These are phyloP conservation scores for Alethe diademata DNA, from an alignment of 2,113 vertebrate species.

Conservation along the genomic window DNA sequence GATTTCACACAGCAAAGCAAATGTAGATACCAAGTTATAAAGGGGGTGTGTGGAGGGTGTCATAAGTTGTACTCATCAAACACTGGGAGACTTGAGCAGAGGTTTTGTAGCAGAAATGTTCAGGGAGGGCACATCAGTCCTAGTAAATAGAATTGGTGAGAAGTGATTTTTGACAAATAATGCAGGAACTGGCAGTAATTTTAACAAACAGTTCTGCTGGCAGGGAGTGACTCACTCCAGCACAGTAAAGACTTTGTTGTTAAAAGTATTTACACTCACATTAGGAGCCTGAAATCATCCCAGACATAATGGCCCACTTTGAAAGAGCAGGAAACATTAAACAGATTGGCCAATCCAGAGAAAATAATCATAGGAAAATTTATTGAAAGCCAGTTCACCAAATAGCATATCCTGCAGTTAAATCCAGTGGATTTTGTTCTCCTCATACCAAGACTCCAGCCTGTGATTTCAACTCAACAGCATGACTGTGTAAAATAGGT, in stretches of 20 bases:
- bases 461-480: not conserved
- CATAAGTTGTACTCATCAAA: not conserved
- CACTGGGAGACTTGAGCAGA: not conserved
- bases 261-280: not conserved
- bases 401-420: not conserved
- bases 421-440: not conserved
- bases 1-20: not conserved
- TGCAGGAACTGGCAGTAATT: not conserved
- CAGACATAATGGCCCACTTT: not conserved
- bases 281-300: slow-evolving; percentile 12
- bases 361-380: slow-evolving; percentile 2
- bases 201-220: not conserved
- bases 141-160: not conserved
- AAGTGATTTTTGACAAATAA: not conserved
- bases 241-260: not conserved
- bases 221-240: not conserved
- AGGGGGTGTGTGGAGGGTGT: rapidly evolving
- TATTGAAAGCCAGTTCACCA: not conserved
- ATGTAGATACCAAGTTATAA: not conserved
- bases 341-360: not conserved
- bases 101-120: not conserved
- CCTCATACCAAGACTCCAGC: not conserved
- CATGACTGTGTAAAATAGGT: not conserved
- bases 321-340: slow-evolving; percentile 22
- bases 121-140: not conserved